These are phyloP conservation scores for Cerastis leucographa DNA, from an alignment of 2,888 invertebrate species.

Conservation along the genomic window DNA sequence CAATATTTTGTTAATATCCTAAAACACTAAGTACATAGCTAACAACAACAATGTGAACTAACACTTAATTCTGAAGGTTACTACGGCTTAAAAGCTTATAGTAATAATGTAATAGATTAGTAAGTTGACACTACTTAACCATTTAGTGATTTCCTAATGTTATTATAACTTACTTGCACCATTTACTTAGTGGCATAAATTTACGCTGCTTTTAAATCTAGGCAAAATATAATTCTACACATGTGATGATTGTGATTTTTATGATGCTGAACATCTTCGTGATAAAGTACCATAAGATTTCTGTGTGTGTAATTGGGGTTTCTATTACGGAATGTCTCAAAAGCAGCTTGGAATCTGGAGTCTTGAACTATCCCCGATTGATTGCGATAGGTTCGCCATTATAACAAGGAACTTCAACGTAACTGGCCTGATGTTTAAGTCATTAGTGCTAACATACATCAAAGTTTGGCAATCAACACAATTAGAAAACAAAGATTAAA, in stretches of 20 bases:
- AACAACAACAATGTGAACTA: not conserved
- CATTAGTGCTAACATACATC: not conserved
- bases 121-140: constrained; percentile 27
- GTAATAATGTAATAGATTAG: constrained; percentile 37
- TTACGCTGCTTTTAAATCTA: not conserved
- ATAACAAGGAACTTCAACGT: not conserved
- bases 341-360: not conserved
- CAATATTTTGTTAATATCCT: not conserved
- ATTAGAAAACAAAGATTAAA: not conserved
- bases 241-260: not conserved
- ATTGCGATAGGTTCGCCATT: not conserved
- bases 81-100: constrained; percentile 38
- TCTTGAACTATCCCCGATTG: not conserved
- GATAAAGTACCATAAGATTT: not conserved
- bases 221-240: not conserved
- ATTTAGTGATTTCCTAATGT: constrained; percentile 32
- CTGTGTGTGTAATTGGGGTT: not conserved
- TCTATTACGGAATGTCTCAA: not conserved
- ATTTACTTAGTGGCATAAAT: constrained; percentile 7
- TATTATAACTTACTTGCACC: not conserved
- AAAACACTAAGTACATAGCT: not conserved
- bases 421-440: not conserved
- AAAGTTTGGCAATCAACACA: not conserved
- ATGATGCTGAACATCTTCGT: not conserved
- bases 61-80: constrained; percentile 39